Evolutionary conservation across 1,140 invertebrate genomes (phyloP).

Genomic region (Saccostrea glomerata): DNA sequence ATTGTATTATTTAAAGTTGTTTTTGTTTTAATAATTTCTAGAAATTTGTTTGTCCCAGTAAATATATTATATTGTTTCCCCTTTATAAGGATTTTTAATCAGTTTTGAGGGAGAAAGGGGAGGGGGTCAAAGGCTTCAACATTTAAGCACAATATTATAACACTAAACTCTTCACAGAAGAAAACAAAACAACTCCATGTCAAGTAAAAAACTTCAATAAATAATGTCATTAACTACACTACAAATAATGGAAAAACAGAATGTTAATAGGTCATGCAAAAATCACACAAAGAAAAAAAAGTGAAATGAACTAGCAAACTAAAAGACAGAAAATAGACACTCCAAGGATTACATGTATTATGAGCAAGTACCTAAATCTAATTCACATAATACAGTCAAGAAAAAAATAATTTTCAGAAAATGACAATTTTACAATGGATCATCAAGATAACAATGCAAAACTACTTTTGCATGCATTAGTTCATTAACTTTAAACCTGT

Average conservation of each 20-base stretch:
- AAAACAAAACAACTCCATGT: too few relatives aligned
- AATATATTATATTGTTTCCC: too few relatives aligned
- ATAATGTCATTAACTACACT: neutral
- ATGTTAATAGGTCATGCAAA: slow-evolving; percentile 9
- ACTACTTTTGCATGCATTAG: neutral
- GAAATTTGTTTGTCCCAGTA: too few relatives aligned
- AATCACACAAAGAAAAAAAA: slow-evolving; percentile 7
- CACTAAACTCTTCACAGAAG: too few relatives aligned
- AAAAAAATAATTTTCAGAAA: neutral
- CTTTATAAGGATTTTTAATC: too few relatives aligned
- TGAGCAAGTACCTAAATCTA: neutral
- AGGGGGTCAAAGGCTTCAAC: too few relatives aligned
- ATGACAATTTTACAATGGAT: neutral
- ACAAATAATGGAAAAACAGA: slow-evolving; percentile 22
- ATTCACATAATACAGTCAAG: slow-evolving; percentile 14
- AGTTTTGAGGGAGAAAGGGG: too few relatives aligned
- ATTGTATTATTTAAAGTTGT: too few relatives aligned
- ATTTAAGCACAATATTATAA: too few relatives aligned
- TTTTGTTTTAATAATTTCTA: too few relatives aligned
- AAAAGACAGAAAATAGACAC: slow-evolving; percentile 34
- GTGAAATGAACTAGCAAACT: slow-evolving; percentile 32
- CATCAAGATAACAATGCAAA: neutral
- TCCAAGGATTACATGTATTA: slow-evolving; percentile 23
- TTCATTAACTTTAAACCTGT: neutral
- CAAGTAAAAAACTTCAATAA: too few relatives aligned